These are phyloP conservation scores for Manis crassicaudata DNA, from an alignment of 2,797 vertebrate species.

Conservation along the genomic window DNA sequence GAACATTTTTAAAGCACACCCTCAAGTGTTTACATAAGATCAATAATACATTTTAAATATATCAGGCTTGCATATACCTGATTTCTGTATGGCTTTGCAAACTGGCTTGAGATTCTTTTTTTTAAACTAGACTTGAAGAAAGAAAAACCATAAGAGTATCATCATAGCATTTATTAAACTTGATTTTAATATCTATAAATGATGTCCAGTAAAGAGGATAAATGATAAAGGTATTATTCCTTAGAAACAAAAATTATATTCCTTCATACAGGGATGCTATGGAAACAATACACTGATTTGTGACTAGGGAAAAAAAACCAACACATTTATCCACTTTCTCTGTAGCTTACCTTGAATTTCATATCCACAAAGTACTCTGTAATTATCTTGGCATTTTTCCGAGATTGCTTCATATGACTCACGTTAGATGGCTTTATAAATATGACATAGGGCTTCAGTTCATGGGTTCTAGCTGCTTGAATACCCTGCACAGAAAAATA, in stretches of 20 bases:
- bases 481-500: slow-evolving; percentile 87
- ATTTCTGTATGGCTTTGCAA: slow-evolving; percentile 44
- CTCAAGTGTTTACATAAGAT: not conserved
- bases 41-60: slow-evolving; percentile 3
- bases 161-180: slow-evolving; percentile 50
- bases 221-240: not conserved
- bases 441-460: slow-evolving; percentile 94
- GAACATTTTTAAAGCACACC: slow-evolving; percentile 54
- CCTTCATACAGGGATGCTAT: not conserved
- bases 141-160: not conserved
- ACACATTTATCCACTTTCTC: not conserved
- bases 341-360: slow-evolving; percentile 92
- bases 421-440: slow-evolving; percentile 94
- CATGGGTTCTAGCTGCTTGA: slow-evolving; percentile 90
- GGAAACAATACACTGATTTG: not conserved
- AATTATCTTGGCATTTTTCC: slow-evolving; percentile 90
- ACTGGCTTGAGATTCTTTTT: slow-evolving; percentile 4
- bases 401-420: slow-evolving; percentile 90
- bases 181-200: slow-evolving; percentile 51
- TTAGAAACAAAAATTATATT: slow-evolving; percentile 49
- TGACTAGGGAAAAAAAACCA: not conserved
- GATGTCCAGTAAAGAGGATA: not conserved
- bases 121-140: not conserved
- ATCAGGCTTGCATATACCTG: not conserved
- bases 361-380: slow-evolving; percentile 93